Percentiles rank a stretch among this genome's conserved stretches.
phyloP scores from a whole-genome alignment of 2,888 invertebrate genomes.

The Leptinotarsa tumamoca region DNA sequence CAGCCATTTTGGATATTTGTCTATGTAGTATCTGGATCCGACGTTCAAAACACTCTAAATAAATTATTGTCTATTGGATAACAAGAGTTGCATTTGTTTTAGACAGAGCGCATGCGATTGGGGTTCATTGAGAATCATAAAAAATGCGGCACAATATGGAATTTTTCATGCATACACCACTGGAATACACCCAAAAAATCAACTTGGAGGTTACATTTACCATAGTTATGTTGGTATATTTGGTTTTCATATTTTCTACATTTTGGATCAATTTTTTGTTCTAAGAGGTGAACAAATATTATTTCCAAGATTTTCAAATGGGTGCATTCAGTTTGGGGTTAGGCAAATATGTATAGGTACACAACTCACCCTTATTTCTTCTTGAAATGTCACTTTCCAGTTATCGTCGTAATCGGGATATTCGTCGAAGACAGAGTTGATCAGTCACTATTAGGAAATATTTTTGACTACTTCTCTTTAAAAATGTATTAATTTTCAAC shows the following conservation, averaged over 20 bases:
- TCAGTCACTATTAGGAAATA: constrained; percentile 54
- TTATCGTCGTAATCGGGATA: constrained; percentile 42
- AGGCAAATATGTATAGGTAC: not conserved
- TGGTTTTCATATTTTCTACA: too few relatives aligned
- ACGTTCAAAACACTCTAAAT: constrained; percentile 47
- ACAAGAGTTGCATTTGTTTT: constrained; percentile 45
- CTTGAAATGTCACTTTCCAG: constrained; percentile 34
- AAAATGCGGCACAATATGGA: constrained; percentile 43
- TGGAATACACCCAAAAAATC: constrained; percentile 18
- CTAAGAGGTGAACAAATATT: too few relatives aligned
- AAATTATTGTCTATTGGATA: constrained; percentile 46
- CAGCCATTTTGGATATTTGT: constrained; percentile 52
- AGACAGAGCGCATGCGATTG: constrained; percentile 39
- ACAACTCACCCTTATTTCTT: constrained; percentile 41
- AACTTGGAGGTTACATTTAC: constrained; percentile 6
- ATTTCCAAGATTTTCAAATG: not conserved
- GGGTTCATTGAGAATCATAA: constrained; percentile 4
- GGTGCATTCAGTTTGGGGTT: not conserved
- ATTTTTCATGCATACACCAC: constrained; percentile 40
- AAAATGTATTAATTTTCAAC: constrained; percentile 52
- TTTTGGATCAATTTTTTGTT: too few relatives aligned
- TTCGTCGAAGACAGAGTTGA: constrained; percentile 45
- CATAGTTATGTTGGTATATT: too few relatives aligned
- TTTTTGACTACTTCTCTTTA: constrained; percentile 46
- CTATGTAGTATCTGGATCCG: constrained; percentile 45